Evolutionary conservation across 2,888 invertebrate genomes (phyloP).

Genomic region (Pollenia amentaria): DNA sequence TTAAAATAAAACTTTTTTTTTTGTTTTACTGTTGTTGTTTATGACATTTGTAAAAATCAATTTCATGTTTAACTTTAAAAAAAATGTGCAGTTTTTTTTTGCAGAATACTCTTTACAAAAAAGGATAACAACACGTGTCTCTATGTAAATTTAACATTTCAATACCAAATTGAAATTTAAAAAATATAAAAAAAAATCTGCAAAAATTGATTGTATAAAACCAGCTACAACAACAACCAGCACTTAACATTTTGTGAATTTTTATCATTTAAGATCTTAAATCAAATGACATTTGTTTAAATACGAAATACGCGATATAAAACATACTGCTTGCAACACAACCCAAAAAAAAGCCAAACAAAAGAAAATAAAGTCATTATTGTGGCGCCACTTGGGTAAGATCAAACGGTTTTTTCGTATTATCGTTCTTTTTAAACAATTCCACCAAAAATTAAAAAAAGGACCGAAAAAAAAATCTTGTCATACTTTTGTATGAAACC

Average conservation of each 20-base stretch:
- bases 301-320: slow-evolving; percentile 54
- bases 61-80: slow-evolving; percentile 59
- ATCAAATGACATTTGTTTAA: slow-evolving; percentile 73
- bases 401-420: slow-evolving; percentile 71
- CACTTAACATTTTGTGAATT: slow-evolving; percentile 57
- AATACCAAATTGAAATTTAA: slow-evolving; percentile 33
- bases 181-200: not conserved
- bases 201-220: slow-evolving; percentile 10
- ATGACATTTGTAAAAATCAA: slow-evolving; percentile 74
- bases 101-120: slow-evolving; percentile 12
- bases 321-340: slow-evolving; percentile 52
- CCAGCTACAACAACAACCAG: slow-evolving; percentile 1
- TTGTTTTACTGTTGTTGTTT: slow-evolving; percentile 47
- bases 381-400: slow-evolving; percentile 72
- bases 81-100: slow-evolving; percentile 27
- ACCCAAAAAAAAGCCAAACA: slow-evolving; percentile 15
- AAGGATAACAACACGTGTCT: slow-evolving; percentile 72
- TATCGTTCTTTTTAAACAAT: slow-evolving; percentile 30
- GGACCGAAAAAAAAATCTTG: slow-evolving; percentile 38
- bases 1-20: not conserved
- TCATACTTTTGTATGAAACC: slow-evolving; percentile 51
- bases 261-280: slow-evolving; percentile 72
- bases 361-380: slow-evolving; percentile 72
- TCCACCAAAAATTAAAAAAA: slow-evolving; percentile 30
- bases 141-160: slow-evolving; percentile 68